Evolutionary conservation across 2,888 invertebrate species (phyloP), one percentile per base, ranked within the genome.

Genomic region (Lypha dubia): DNA sequence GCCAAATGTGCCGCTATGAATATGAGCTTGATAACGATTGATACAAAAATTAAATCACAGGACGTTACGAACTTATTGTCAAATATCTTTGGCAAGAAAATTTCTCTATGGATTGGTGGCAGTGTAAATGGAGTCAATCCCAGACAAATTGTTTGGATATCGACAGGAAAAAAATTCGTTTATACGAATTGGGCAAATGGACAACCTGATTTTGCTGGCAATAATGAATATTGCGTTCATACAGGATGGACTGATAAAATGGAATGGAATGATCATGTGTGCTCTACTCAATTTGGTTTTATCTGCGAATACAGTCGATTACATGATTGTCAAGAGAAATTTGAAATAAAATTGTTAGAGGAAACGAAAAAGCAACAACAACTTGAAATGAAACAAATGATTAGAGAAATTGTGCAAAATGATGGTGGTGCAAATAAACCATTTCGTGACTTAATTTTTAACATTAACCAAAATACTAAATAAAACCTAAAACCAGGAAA

Each of bases 181-280:
- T 75, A 63, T 15, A 63, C 68, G 0, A 62, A 70, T 22, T 81
- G 81, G 81, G 22, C 32, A 3, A 1, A 13, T 7, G 41, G 35
- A 11, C 65, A 75, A 38, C 81, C 81, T 8, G 75, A 81, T 70
- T 81, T 75, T 70, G 38, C 38, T 20, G 44, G 20, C 11, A 75
- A 24, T 15, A 53, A 44, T 32, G 75, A 75, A 63, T 81, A 74
- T 28, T 81, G 81, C 46, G 68, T 56, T 20, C 68, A 70, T 9
- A 60, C 32, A 35, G 81, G 81, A 9, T 68, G 74, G 74, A 62
- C 20, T 22, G 11, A 53, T 17, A n/a, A 41, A 8, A 70, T 63
- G 75, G 41, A 62, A 63, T 81, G 81, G 81, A 81, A 81, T 17
- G 81, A 75, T 63, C 41, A 75, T 46, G 49, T 35, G 1, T 82